Evolutionary conservation across 2,888 invertebrate genomes (phyloP), one percentile per base, ranked within the genome.

Genomic region (Penaeus monodon): DNA sequence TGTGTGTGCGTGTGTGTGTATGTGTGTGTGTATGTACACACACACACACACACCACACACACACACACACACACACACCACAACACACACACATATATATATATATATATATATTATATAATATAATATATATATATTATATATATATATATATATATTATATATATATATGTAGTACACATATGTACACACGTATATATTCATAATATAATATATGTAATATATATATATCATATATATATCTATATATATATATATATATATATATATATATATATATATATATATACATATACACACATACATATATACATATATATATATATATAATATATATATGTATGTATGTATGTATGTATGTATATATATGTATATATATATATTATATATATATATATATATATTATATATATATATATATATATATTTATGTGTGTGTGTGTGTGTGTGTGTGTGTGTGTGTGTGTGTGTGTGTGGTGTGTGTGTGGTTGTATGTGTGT

Each of bases 321-420:
- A 27, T 68, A 68, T 68, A 68, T 68, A 68, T 68, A 68, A 68
- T 68, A 68, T 27, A 68, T 68, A 68, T 68, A 68, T 27, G 12
- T n/a, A 27, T 68, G 12, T n/a, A 68, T 68, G 12, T 27, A 68
- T 68, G 12, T 68, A 68, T 68, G 12, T 68, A 68, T 68, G 12
- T 68, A 68, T 27, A 24, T 27, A 68, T 68, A 68, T n/a, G 12
- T 68, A 68, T 68, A 68, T 68, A 68, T 68, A 68, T 68, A 68
- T 68, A 68, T 68, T 68, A 68, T 68, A 68, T 68, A 68, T 68
- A 68, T 68, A 68, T 68, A 68, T 68, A 68, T 7, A 68, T 68
- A 68, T 68, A 68, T 68, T 68, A 68, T 68, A 68, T 68, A 68
- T 68, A 68, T 68, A 68, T 68, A 68, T 68, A 68, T 68, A 68